Evolutionary conservation across 2,113 vertebrate species (phyloP).

Genomic region (Raja brachyura): DNA sequence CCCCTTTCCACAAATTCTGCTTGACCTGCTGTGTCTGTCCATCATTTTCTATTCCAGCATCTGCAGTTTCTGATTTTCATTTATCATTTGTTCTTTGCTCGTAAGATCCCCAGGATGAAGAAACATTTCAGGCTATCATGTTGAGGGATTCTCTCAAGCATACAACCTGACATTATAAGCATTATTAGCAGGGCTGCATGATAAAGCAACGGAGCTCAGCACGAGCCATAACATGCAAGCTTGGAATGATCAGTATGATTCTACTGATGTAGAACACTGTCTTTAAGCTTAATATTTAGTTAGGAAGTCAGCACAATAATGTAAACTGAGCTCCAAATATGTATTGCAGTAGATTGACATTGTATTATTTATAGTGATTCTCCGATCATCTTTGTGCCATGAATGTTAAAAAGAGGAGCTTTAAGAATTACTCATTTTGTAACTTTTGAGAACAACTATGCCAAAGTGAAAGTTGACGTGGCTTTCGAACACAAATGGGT

Average conservation of each 20-base stretch:
- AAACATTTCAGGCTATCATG: background rate
- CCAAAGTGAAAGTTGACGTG: background rate
- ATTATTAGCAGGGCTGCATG: background rate
- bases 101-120: background rate
- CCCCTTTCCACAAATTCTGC: no score
- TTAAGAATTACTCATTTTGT: background rate
- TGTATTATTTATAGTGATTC: background rate
- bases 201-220: background rate
- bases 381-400: background rate
- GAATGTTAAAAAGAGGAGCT: background rate
- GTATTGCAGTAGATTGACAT: background rate
- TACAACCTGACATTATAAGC: background rate
- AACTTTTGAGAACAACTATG: background rate
- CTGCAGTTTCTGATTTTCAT: no score
- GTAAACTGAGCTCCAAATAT: background rate
- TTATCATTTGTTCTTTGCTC: no score
- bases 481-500: background rate
- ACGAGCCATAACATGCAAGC: background rate
- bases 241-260: background rate
- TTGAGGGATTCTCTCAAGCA: no score
- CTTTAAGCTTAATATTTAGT: background rate
- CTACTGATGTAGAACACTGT: background rate
- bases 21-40: no score
- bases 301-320: background rate
- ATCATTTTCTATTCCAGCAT: no score